phyloP scores from a whole-genome alignment of 2,113 vertebrate species.

The Archocentrus centrarchus region DNA sequence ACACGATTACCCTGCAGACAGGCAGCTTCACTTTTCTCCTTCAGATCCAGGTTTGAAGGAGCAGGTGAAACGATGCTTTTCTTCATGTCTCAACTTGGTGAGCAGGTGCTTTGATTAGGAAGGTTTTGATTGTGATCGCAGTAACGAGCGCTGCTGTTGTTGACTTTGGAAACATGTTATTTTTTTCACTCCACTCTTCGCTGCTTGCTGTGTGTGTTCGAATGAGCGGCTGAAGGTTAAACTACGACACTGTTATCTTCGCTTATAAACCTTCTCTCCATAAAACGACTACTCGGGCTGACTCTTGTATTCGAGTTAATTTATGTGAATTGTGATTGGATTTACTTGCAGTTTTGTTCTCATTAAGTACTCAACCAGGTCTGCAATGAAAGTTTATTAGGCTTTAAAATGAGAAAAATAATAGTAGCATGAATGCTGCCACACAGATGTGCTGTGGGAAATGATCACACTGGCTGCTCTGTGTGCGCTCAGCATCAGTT shows the following conservation, averaged over 20 bases:
- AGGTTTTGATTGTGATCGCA: neutral
- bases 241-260: no score
- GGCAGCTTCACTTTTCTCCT: neutral
- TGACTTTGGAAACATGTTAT: no score
- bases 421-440: neutral
- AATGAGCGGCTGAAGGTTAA: no score
- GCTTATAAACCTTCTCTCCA: neutral
- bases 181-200: no score
- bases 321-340: neutral
- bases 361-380: neutral
- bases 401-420: neutral
- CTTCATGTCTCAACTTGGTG: neutral
- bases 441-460: neutral
- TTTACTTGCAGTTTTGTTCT: neutral
- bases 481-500: no score
- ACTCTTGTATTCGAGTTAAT: neutral
- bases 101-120: neutral
- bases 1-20: neutral
- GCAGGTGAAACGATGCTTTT: neutral
- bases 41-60: neutral
- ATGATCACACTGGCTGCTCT: no score
- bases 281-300: neutral
- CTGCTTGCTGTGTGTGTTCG: no score
- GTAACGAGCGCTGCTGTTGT: no score
- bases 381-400: neutral